Percentiles rank a stretch among this genome's conserved stretches.
Conservation (phyloP, 2,888 invertebrate species). For the Lutraria lutraria region DNA sequence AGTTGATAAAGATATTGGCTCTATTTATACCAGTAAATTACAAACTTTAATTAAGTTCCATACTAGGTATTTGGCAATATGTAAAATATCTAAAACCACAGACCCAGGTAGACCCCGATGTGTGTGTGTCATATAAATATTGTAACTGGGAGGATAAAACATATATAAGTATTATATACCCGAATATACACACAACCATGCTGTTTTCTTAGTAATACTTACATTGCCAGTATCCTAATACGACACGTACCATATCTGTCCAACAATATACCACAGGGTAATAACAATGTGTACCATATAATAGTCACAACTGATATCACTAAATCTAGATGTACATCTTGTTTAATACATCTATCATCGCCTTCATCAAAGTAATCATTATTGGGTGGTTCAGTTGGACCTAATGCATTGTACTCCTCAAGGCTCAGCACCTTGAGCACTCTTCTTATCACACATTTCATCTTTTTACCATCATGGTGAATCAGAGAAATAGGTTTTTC, state of each 20-base stretch:
- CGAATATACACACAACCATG: too few species aligned
- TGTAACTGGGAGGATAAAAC: too few species aligned
- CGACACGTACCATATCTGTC: constrained; percentile 80
- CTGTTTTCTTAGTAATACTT: not conserved
- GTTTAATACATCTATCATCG: constrained; percentile 60
- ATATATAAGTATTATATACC: too few species aligned
- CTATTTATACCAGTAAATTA: too few species aligned
- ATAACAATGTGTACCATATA: constrained; percentile 71
- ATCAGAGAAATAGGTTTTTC: not conserved
- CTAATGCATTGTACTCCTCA: constrained; percentile 27
- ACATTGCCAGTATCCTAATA: constrained; percentile 78
- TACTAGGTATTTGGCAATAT: too few species aligned
- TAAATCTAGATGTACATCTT: constrained; percentile 69
- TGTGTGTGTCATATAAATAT: too few species aligned
- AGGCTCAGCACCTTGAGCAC: constrained; percentile 40
- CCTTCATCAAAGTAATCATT: not conserved
- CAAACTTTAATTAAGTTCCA: too few species aligned
- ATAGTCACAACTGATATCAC: constrained; percentile 72
- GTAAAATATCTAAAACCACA: too few species aligned
- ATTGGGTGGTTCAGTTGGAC: not conserved
- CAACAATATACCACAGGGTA: constrained; percentile 77
- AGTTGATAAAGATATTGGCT: too few species aligned
- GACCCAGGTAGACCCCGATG: too few species aligned
- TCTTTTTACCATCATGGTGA: constrained; percentile 17
- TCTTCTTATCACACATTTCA: constrained; percentile 34